Evolutionary conservation across 2,797 vertebrate genomes (phyloP).

Genomic region (Rousettus madagascariensis): DNA sequence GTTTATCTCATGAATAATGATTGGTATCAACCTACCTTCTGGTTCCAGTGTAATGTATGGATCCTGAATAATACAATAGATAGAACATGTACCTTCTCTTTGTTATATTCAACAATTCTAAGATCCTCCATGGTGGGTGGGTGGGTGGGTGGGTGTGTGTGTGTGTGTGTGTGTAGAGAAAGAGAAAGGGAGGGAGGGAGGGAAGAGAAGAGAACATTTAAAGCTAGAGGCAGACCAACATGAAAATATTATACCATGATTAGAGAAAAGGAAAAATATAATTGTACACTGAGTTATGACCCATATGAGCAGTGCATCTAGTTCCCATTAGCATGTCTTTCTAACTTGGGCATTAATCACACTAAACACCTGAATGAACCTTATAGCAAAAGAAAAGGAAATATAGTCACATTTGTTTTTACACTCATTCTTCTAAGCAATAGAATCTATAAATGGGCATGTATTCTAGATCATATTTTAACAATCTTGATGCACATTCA

Average conservation of each 20-base stretch:
- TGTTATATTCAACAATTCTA: neutral
- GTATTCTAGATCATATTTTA: neutral
- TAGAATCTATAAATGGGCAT: neutral
- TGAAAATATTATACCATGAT: neutral
- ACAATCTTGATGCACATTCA: neutral
- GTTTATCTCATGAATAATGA: neutral
- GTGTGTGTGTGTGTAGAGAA: too few species aligned
- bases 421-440: neutral
- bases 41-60: neutral
- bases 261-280: neutral
- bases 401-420: neutral
- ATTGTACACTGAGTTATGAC: neutral
- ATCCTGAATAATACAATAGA: neutral
- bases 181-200: neutral
- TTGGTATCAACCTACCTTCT: neutral
- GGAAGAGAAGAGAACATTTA: neutral
- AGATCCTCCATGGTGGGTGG: neutral
- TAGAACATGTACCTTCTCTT: neutral
- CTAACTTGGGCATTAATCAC: neutral
- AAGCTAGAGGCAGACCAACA: neutral
- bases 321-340: neutral
- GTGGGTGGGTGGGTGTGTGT: too few species aligned
- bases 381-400: neutral
- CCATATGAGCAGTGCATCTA: neutral
- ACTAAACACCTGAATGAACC: neutral